Evolutionary conservation across 2,797 vertebrate species (phyloP).

Genomic region (Morelia viridis): DNA sequence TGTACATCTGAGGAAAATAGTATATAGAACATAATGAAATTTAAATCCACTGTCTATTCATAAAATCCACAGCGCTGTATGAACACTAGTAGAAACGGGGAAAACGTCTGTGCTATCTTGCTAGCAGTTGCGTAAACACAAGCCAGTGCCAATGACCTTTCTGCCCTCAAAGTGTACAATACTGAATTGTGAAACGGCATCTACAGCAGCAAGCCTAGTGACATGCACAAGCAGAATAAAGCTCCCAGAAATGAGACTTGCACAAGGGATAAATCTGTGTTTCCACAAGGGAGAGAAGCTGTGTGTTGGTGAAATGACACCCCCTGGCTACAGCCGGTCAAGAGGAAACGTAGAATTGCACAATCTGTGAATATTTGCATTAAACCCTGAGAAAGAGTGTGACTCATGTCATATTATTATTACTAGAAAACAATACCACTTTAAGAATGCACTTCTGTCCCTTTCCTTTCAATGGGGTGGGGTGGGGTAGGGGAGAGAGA

Average conservation of each 20-base stretch:
- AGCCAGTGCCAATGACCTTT: background rate
- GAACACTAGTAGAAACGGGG: background rate
- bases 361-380: slow-evolving; percentile 46
- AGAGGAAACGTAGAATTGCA: slow-evolving; percentile 46
- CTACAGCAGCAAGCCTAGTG: background rate
- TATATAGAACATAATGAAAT: slow-evolving; percentile 42
- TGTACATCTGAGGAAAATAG: slow-evolving; percentile 49
- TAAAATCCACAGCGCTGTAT: slow-evolving; percentile 26
- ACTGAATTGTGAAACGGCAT: background rate
- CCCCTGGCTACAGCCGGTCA: background rate
- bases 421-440: background rate
- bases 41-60: slow-evolving; percentile 54
- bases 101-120: too few relatives aligned
- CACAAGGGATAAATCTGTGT: background rate
- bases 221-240: background rate
- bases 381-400: slow-evolving; percentile 52
- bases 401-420: slow-evolving; percentile 29
- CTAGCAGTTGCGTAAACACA: background rate
- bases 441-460: slow-evolving; percentile 6
- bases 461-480: background rate
- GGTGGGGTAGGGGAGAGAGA: background rate
- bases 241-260: background rate
- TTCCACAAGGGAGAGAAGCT: background rate
- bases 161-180: background rate
- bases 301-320: background rate